Evolutionary conservation across 2,797 vertebrate genomes (phyloP).

Genomic region (Rhinogobio ventralis): DNA sequence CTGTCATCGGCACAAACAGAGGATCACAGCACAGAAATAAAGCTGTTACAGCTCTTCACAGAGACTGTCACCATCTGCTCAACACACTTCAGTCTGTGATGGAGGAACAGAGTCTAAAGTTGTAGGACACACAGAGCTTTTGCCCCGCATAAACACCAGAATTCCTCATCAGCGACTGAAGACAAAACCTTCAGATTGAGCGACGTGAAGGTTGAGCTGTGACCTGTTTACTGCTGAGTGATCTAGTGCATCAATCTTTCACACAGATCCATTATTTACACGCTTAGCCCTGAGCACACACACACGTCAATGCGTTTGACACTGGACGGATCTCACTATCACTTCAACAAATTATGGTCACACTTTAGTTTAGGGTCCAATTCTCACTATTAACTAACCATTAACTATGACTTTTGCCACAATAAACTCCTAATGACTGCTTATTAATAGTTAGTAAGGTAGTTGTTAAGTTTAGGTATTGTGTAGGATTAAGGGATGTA

Average conservation of each 20-base stretch:
- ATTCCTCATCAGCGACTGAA: background rate
- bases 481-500: too few relatives aligned
- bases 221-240: background rate
- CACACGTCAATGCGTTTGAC: background rate
- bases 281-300: background rate
- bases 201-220: background rate
- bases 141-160: background rate
- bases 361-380: too few relatives aligned
- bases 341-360: background rate
- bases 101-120: background rate
- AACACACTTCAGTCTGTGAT: background rate
- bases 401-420: background rate
- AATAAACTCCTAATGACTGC: too few relatives aligned
- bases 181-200: background rate
- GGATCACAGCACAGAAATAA: conserved; percentile 2
- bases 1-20: background rate
- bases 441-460: too few relatives aligned
- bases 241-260: background rate
- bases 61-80: background rate
- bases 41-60: background rate
- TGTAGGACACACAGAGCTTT: background rate
- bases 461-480: too few relatives aligned
- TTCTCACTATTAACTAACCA: background rate
- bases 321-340: background rate
- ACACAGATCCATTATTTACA: background rate